Percentiles rank a stretch among this genome's conserved stretches.
These are phyloP conservation scores for Bombus picipes DNA, from an alignment of 1,140 invertebrate species.

Conservation along the genomic window DNA sequence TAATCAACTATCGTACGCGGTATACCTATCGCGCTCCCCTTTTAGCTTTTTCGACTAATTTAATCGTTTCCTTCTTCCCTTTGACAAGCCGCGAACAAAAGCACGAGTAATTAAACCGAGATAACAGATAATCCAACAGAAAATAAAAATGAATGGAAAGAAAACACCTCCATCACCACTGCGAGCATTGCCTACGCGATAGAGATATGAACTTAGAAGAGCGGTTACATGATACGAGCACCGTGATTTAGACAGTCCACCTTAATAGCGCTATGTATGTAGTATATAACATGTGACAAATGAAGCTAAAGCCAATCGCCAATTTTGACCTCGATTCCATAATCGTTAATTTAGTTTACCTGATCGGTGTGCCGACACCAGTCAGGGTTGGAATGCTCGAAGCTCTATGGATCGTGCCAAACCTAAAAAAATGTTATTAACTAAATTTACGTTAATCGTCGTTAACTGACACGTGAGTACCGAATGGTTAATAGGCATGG, in stretches of 20 bases:
- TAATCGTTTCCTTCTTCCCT: background rate
- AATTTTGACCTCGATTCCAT: constrained; percentile 40
- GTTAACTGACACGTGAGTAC: constrained; percentile 43
- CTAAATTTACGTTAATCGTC: constrained; percentile 65
- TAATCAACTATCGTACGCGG: background rate
- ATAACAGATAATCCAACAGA: background rate
- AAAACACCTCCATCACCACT: constrained; percentile 24
- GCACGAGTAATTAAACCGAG: background rate
- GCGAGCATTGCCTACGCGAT: background rate
- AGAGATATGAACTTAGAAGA: constrained; percentile 12
- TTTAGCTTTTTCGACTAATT: background rate
- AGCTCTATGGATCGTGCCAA: constrained; percentile 90
- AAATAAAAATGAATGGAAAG: background rate
- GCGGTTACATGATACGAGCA: constrained; percentile 3
- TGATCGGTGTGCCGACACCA: constrained; percentile 88
- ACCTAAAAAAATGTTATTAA: constrained; percentile 80
- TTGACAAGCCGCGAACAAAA: background rate
- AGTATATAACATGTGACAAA: background rate
- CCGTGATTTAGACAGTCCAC: background rate
- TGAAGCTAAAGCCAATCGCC: background rate
- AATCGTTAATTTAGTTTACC: constrained; percentile 85
- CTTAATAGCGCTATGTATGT: background rate
- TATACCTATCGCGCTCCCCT: background rate
- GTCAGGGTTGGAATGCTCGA: constrained; percentile 93
- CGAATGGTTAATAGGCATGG: constrained; percentile 43